Conservation (phyloP, 2,888 invertebrate species). For the Elaeidobius kamerunicus region DNA sequence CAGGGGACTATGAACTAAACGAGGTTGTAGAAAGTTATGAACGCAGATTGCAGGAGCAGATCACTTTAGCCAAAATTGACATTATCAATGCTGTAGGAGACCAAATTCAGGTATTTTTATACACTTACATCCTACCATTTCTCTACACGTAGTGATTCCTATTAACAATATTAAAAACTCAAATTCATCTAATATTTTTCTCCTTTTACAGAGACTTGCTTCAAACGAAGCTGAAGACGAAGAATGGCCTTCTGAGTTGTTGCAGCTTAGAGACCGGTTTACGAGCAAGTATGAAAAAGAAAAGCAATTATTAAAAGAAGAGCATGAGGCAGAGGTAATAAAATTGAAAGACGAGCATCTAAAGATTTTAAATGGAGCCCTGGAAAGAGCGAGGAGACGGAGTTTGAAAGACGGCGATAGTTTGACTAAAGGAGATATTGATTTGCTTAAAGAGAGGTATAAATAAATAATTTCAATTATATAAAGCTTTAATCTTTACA, state of each 20-base stretch:
- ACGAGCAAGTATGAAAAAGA: conserved; percentile 63
- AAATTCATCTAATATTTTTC: neutral
- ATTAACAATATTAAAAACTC: neutral
- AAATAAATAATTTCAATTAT: too few relatives aligned
- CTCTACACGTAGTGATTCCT: neutral
- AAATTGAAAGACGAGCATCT: conserved; percentile 45
- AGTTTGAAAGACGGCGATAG: conserved; percentile 45
- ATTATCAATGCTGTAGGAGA: conserved; percentile 67
- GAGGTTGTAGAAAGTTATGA: conserved; percentile 53
- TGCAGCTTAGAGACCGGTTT: conserved; percentile 69
- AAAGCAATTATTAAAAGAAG: conserved; percentile 56
- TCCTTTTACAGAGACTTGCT: conserved; percentile 60
- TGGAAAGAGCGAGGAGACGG: conserved; percentile 44
- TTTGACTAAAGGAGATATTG: conserved; percentile 56
- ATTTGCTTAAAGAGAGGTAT: conserved; percentile 62
- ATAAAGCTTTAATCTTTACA: neutral
- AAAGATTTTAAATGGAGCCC: conserved; percentile 42
- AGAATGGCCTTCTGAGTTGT: conserved; percentile 74
- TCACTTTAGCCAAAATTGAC: conserved; percentile 63
- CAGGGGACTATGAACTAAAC: conserved; percentile 49
- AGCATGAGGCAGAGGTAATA: conserved; percentile 62
- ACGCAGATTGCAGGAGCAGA: conserved; percentile 58
- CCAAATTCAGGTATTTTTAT: conserved; percentile 77
- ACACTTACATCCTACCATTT: too few relatives aligned
- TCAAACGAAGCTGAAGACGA: conserved; percentile 66